Base-by-base conservation (phyloP, 2,797 vertebrate genomes). In the Perodicticus potto region DNA sequence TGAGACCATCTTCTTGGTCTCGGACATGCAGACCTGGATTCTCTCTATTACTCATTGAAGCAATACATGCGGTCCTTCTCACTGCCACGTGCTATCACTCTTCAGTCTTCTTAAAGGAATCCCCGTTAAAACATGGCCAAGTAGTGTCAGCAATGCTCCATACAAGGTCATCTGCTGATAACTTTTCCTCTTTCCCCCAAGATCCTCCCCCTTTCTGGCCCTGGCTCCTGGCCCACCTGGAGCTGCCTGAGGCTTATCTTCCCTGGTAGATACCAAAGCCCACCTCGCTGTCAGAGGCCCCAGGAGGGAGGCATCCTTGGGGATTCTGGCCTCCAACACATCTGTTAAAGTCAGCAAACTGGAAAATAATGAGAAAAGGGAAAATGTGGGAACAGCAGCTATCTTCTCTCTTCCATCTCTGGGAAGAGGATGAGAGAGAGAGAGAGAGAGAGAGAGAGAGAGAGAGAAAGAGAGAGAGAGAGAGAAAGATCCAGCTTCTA, bases 271-370 rank as follows among this genome's bases (percentile, higher is more conserved):
- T 7, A n/a, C 73, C 40, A 10, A 14, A 10, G 63, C 32, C 27
- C 22, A 4, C n/a, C n/a, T 25, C 27, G 57, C 27, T 12, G 8
- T 65, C 45, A 19, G 16, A n/a, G 53, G 63, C 40, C 86, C 81
- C 57, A 93, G 34, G 34, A 86, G 32, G 37, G 67, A 55, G 27
- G 55, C 67, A 67, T 95, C 74, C 85, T 96, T 91, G 96, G 95
- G 90, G 78, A 87, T 76, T 40, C 65, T 86, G 84, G 49, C 91
- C 90, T 96, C 87, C 97, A 84, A 94, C 93, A 97, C 96, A 97
- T 96, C 98, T 98, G 96, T 97, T 97, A 96, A 69, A 97, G 96
- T 81, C 40, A 85, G 72, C 96, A 95, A 97, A 97, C 43, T 73
- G 88, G 81, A 55, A 89, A 76, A 74, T 22, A n/a, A 53, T 0